Evolutionary conservation across 2,113 vertebrate genomes (phyloP), one percentile per base, ranked within the genome.

Genomic region (Emydura subglobosa): DNA sequence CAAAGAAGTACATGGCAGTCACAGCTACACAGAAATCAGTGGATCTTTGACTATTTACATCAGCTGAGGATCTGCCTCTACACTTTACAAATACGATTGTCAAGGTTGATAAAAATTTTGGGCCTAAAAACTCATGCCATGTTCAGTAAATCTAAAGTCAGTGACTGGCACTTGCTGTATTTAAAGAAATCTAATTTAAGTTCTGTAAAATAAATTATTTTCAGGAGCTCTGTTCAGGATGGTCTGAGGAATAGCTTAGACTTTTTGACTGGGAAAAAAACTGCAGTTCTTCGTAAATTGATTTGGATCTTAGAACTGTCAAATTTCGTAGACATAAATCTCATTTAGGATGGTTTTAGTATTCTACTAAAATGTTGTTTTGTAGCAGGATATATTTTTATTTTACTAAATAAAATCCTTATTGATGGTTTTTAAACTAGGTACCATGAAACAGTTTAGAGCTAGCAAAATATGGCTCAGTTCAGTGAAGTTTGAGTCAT

Each of bases 291-390:
- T 92, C 74, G 24, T 27, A 76, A 44, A 24, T 74, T 92, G 10
- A 72, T 96, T 92, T 93, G 65, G 92, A 91, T 93, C 86, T 50
- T 86, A 50, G 93, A 93, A n/a, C 47, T 78, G 11, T 78, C 21
- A 24, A 25, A 74, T 96, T 93, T 53, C 1, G 1, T 54, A 82
- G 55, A 91, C 78, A 59, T 79, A 86, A 91, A 17, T 83, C 74
- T 76, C 24, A 76, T 14, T 74, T 76, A 51, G 86, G 50, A 27
- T 79, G 25, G 10, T 95, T 82, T 81, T 91, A 47, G 21, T 88
- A 31, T 90, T 9, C 42, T 92, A 80, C 12, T 53, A 31, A 49
- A 89, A 89, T 4, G 39, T 68, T 79, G 47, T 87, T 91, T n/a
- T 82, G 24, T 76, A 14, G 42, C 44, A 2, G 24, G 24, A 27